A percentile compares a stretch with the other conserved stretches of the same genome.
Conservation (phyloP, 1,140 invertebrate genomes). For the Listronotus oregonensis region DNA sequence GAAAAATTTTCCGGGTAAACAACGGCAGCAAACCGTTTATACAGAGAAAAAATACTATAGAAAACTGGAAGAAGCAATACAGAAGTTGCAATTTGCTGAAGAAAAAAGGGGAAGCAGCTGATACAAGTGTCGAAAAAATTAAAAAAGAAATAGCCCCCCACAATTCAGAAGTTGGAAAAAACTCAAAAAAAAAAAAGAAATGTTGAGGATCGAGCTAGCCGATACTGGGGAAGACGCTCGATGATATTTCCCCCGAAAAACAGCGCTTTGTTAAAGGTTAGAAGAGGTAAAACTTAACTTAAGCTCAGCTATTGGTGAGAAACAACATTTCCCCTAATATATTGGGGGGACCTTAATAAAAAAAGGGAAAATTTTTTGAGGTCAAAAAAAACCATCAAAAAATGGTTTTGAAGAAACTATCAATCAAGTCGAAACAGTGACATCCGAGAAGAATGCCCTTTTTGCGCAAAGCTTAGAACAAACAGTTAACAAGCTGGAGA, state of each 20-base stretch:
- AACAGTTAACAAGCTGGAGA: background rate
- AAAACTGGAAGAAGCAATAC: background rate
- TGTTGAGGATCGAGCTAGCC: too few relatives aligned
- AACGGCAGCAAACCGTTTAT: background rate
- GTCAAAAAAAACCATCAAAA: background rate
- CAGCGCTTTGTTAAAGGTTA: too few relatives aligned
- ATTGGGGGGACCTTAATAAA: background rate
- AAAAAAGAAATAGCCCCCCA: background rate
- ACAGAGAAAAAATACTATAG: background rate
- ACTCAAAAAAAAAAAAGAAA: too few relatives aligned
- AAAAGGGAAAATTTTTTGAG: background rate
- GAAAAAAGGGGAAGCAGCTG: background rate
- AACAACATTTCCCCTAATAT: too few relatives aligned
- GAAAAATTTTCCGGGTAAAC: background rate
- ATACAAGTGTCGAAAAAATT: background rate
- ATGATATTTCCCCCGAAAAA: too few relatives aligned
- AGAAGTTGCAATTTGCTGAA: background rate
- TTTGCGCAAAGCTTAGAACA: background rate
- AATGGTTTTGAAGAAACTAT: background rate
- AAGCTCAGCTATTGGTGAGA: too few relatives aligned
- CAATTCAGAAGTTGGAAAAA: too few relatives aligned
- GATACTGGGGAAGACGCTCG: too few relatives aligned
- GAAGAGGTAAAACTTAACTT: too few relatives aligned
- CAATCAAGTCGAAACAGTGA: background rate
- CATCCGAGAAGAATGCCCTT: slow-evolving; percentile 5